A percentile compares a stretch with the other conserved stretches of the same genome.
phyloP scores from a whole-genome alignment of 2,797 vertebrate species.

The Luscinia luscinia region DNA sequence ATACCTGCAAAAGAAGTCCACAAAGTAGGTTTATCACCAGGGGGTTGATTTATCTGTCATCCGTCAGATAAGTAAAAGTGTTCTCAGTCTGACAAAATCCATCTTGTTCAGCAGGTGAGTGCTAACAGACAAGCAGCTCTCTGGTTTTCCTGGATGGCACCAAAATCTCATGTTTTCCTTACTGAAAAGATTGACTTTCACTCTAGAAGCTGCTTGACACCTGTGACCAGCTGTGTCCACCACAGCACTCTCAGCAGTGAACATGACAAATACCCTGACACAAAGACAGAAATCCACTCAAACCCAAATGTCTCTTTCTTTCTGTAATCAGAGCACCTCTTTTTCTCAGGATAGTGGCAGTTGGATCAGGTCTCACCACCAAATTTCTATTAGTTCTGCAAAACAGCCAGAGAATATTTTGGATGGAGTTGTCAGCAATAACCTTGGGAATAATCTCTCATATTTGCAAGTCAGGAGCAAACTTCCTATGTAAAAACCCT shows the following conservation, averaged over 20 bases:
- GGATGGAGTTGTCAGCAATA: background rate
- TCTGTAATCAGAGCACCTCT: background rate
- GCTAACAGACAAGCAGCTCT: background rate
- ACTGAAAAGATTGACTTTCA: background rate
- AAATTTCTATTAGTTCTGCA: background rate
- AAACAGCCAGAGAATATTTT: background rate
- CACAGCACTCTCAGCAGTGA: background rate
- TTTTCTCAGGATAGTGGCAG: background rate
- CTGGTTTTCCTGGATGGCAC: background rate
- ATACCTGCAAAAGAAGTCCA: background rate
- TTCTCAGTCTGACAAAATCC: background rate
- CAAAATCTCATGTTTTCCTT: background rate
- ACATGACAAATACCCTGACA: background rate
- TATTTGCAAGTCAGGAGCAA: background rate
- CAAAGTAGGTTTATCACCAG: background rate
- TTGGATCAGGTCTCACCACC: background rate
- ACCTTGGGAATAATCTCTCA: background rate
- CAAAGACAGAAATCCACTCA: background rate
- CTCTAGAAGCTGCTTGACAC: background rate
- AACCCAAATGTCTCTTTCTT: background rate
- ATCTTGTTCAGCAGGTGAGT: background rate
- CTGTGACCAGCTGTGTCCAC: background rate
- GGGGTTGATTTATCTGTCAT: conserved; percentile 6
- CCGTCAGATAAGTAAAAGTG: background rate
- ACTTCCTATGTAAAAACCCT: background rate